These are phyloP conservation scores for Carassius auratus DNA, from an alignment of 2,113 vertebrate species.

Conservation along the genomic window DNA sequence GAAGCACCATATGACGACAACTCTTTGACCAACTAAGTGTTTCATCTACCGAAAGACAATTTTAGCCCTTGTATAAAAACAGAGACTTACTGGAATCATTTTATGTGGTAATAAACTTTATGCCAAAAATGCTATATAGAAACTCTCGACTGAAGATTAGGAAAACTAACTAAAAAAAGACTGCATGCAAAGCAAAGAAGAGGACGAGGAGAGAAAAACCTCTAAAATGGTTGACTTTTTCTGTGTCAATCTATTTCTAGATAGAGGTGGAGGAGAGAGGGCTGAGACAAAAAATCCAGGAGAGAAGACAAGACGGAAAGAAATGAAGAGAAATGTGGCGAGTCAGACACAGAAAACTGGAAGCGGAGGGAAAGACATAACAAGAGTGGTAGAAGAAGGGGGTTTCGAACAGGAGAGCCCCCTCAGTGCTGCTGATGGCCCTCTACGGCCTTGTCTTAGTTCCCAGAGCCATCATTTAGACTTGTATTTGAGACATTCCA, in stretches of 20 bases:
- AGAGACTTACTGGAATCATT: background rate
- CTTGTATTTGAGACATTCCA: constrained; percentile 79
- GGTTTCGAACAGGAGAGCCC: constrained; percentile 45
- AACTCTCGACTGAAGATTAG: background rate
- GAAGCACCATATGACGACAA: background rate
- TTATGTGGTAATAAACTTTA: background rate
- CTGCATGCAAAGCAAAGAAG: background rate
- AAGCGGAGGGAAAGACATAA: constrained; percentile 11
- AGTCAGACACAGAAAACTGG: background rate
- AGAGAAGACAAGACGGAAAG: constrained; percentile 33
- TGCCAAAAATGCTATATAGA: background rate
- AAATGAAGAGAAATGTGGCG: constrained; percentile 22
- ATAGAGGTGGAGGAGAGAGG: background rate
- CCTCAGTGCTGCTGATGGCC: constrained; percentile 39
- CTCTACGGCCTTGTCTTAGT: constrained; percentile 58
- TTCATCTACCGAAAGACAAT: background rate
- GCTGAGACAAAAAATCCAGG: constrained; percentile 20
- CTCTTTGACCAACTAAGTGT: background rate
- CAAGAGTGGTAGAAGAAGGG: background rate
- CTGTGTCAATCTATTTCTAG: constrained; percentile 44
- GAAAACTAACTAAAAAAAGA: background rate
- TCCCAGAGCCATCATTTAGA: constrained; percentile 73
- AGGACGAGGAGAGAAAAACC: constrained; percentile 16
- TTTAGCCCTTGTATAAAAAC: background rate
- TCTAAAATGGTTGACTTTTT: constrained; percentile 27